phyloP scores from a whole-genome alignment of 2,113 vertebrate genomes.

The Coptodon bakossiorum region DNA sequence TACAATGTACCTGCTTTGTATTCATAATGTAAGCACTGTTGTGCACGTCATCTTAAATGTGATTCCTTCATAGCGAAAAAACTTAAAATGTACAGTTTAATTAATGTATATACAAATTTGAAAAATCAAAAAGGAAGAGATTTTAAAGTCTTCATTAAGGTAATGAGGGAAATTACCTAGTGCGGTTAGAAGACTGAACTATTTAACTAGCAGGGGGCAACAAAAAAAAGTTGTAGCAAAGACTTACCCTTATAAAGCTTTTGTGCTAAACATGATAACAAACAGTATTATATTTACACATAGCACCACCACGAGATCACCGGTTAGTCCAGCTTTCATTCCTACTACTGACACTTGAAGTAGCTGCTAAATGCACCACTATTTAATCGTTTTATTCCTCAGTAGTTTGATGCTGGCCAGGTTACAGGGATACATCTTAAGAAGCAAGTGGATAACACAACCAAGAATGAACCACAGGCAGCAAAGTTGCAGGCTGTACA shows the following conservation, averaged over 20 bases:
- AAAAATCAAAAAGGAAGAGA: neutral
- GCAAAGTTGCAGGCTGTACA: neutral
- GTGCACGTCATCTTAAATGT: neutral
- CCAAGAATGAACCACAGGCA: neutral
- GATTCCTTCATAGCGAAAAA: neutral
- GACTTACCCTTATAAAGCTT: neutral
- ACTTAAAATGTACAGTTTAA: neutral
- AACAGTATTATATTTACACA: neutral
- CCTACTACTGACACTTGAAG: neutral
- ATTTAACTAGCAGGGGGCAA: neutral
- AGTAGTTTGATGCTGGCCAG: neutral
- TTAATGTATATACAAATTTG: neutral
- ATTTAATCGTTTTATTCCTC: neutral
- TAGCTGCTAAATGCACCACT: neutral
- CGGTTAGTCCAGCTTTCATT: neutral
- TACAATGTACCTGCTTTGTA: neutral
- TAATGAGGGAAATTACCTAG: neutral
- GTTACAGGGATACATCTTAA: neutral
- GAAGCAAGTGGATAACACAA: neutral
- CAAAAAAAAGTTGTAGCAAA: neutral
- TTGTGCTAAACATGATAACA: neutral
- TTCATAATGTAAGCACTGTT: neutral
- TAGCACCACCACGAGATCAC: neutral
- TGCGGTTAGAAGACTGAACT: neutral
- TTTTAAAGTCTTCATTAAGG: neutral